These are phyloP conservation scores for Yponomeuta plumbellus DNA, from an alignment of 2,888 invertebrate species.

Conservation along the genomic window DNA sequence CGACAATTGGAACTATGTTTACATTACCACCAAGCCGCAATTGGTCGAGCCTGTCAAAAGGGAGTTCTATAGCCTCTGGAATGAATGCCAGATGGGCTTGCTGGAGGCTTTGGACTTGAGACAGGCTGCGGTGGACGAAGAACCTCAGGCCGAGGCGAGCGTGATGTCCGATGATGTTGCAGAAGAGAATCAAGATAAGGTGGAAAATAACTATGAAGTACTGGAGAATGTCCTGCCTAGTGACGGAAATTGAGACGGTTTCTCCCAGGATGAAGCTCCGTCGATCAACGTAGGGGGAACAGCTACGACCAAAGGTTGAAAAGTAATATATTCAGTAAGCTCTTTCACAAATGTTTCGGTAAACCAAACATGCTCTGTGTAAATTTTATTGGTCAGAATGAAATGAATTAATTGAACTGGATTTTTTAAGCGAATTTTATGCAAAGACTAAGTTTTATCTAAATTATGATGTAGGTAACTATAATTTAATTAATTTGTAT, in stretches of 20 bases:
- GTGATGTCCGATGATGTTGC: background rate
- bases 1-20: constrained; percentile 83
- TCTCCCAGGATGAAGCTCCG: background rate
- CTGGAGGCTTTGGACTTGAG: background rate
- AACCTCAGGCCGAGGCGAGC: background rate
- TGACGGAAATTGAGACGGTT: background rate
- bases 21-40: constrained; percentile 76
- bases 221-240: background rate
- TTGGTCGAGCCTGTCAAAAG: constrained; percentile 72
- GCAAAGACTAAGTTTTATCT: constrained; percentile 26
- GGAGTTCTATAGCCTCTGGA: constrained; percentile 81
- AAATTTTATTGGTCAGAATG: background rate
- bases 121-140: background rate
- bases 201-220: constrained; percentile 9
- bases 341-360: constrained; percentile 42
- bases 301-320: background rate
- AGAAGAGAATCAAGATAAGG: background rate
- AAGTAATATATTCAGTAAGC: background rate
- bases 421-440: background rate
- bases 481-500: background rate
- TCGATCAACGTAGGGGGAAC: constrained; percentile 5
- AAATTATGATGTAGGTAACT: constrained; percentile 23
- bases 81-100: constrained; percentile 18
- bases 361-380: constrained; percentile 44
- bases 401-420: background rate